These are phyloP conservation scores for Hirudo medicinalis DNA, from an alignment of 1,140 invertebrate genomes.

Conservation along the genomic window DNA sequence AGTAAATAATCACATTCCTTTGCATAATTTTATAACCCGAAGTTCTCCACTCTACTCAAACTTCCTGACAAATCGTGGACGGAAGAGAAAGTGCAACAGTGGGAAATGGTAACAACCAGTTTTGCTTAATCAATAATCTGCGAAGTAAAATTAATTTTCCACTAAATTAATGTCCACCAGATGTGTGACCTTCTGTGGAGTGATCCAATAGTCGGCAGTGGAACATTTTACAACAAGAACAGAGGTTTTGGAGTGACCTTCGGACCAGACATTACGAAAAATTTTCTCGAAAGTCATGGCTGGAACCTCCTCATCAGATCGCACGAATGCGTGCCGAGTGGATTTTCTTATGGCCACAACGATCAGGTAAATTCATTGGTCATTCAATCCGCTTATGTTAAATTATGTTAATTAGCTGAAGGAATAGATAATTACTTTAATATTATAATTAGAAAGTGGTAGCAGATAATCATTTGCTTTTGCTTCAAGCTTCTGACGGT, in stretches of 20 bases:
- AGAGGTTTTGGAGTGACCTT: slow-evolving; percentile 78
- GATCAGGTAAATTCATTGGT: slow-evolving; percentile 48
- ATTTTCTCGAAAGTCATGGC: slow-evolving; percentile 60
- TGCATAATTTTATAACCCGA: neutral
- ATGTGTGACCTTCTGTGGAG: slow-evolving; percentile 81
- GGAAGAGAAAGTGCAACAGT: neutral
- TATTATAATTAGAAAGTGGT: neutral
- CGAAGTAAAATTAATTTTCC: neutral
- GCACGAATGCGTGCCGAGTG: slow-evolving; percentile 80
- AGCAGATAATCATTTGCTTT: neutral
- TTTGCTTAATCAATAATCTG: neutral
- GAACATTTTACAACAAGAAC: slow-evolving; percentile 51
- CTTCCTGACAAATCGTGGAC: neutral
- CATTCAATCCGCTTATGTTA: neutral
- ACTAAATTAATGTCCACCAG: slow-evolving; percentile 39
- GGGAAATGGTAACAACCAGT: neutral
- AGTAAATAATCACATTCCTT: too few relatives aligned
- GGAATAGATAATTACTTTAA: neutral
- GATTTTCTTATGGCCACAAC: slow-evolving; percentile 71
- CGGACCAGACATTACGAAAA: slow-evolving; percentile 68
- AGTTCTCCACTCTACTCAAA: neutral
- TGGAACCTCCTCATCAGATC: slow-evolving; percentile 65
- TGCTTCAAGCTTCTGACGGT: slow-evolving; percentile 64
- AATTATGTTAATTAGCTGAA: too few relatives aligned
- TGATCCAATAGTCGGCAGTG: slow-evolving; percentile 65